Conservation (phyloP, 2,888 invertebrate genomes). For the Sisyra terminalis region DNA sequence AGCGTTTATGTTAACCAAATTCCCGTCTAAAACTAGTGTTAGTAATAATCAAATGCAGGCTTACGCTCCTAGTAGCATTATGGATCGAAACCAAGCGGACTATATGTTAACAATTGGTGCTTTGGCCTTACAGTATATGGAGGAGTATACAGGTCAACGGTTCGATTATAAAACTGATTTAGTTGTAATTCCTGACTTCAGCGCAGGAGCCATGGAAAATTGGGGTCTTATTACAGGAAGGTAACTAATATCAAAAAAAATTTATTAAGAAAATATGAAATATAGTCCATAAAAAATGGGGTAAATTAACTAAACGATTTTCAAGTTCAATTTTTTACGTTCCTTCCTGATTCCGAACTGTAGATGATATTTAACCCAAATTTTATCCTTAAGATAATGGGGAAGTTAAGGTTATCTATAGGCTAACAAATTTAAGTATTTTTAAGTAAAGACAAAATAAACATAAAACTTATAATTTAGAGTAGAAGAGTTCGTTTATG, state of each 20-base stretch:
- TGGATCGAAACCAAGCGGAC: slow-evolving; percentile 27
- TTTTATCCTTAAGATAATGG: no score
- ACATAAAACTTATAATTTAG: slow-evolving; percentile 20
- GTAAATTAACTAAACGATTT: no score
- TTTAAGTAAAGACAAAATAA: no score
- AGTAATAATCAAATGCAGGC: neutral
- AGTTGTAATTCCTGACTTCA: slow-evolving; percentile 73
- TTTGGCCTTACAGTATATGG: slow-evolving; percentile 31
- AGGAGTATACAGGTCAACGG: slow-evolving; percentile 36
- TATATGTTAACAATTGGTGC: slow-evolving; percentile 30
- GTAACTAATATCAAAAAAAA: slow-evolving; percentile 22
- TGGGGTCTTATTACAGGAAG: slow-evolving; percentile 78
- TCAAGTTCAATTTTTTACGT: no score
- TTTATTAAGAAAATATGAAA: no score
- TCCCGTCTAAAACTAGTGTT: neutral
- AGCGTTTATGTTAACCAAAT: slow-evolving; percentile 65
- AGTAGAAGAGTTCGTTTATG: slow-evolving; percentile 39
- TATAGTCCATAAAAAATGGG: no score
- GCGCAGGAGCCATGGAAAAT: slow-evolving; percentile 81
- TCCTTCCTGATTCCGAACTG: no score
- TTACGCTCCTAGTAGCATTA: slow-evolving; percentile 25
- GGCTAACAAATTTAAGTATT: no score
- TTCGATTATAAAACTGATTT: slow-evolving; percentile 60
- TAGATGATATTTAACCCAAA: no score
- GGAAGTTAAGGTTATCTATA: no score